Base-by-base conservation (phyloP, 2,797 vertebrate genomes). In the Erpetoichthys calabaricus region DNA sequence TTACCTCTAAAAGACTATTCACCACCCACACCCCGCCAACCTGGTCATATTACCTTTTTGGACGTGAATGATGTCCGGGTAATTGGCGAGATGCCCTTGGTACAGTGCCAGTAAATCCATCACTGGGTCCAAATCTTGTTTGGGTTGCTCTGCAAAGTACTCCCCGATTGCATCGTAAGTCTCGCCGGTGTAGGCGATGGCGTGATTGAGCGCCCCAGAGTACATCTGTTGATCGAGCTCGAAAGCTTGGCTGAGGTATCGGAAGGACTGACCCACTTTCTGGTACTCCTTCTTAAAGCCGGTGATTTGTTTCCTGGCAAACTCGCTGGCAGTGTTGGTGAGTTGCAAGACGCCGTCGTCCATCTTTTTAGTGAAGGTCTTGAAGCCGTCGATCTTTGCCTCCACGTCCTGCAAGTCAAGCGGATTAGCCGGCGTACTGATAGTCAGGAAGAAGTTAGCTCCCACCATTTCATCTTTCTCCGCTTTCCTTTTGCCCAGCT, bases 221-320 rank as follows among this genome's bases (percentile, higher is more conserved):
- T 93, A 96, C 4, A 75, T 54, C 76, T 97, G 92, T 75, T 99
- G 94, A 84, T 99, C 96, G 63, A 98, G 86, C 67, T 98, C 94
- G 53, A 98, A 99, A 0, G 94, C 92, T 53, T 97, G 94, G 67
- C 93, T 89, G 56, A 99, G 88, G 53, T 86, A 78, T 56, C 86
- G 91, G 64, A 98, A 95, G 1, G 95, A 91, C 69, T 90, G 82
- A 9, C 96, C 96, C 62, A 99, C 87, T 69, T 94, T 98, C 85
- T 97, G 94, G 67, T 97, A 98, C 65, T 99, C 96, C 76, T 98
- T 98, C 84, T 90, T 94, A 72, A 98, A 99, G 57, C 94, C 94
- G 0, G 82, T 83, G 57, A 95, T 92, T 76, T 99, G 96, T 71
- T 98, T 98, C 65, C 94, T 87, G 0, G 92, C 94, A 45, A 99